Evolutionary conservation across 2,797 vertebrate species (phyloP), one percentile per base, ranked within the genome.

Genomic region (Coregonus ussuriensis): DNA sequence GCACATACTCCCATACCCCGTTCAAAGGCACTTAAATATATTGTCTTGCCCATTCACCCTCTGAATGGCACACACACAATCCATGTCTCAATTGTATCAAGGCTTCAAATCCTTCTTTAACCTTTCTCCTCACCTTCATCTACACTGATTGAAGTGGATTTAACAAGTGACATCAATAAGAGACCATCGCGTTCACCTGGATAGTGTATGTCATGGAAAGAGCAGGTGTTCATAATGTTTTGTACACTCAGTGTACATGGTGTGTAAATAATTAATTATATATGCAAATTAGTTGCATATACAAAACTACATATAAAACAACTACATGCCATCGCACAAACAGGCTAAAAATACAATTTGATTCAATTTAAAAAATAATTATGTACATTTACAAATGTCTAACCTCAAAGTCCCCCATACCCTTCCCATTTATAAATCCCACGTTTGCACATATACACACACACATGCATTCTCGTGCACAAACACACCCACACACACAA

Each of bases 331-430:
- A 79, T 86, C 74, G 84, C 91, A 93, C 91, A 91, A 93, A 93
- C 88, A 80, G 87, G 87, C 90, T 86, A 91, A 91, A 93, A 92
- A 93, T 90, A 93, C 80, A 87, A 82, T 68, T 68, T 78, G 82
- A 77, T 71, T 89, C 77, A 74, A 76, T 86, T 33, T 33, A 65
- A 82, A 88, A 80, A 79, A 73, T n/a, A 53, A 80, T 65, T 94
- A 94, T 94, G 85, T 94, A 95, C 92, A 94, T 88, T 90, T 92
- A 81, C 85, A 89, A 87, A 90, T 74, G 33, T 81, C 21, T 75
- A 79, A 33, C 66, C 66, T 82, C 76, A 79, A 80, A 83, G 88
- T 86, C 77, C 73, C 4, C 59, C 59, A 29, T 85, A 77, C 74
- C 75, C 81, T 18, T 3, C 84, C 86, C 79, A 77, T 89, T 91